phyloP scores from a whole-genome alignment of 2,113 vertebrate genomes.

The Hypocryptadius cinnamomeus region DNA sequence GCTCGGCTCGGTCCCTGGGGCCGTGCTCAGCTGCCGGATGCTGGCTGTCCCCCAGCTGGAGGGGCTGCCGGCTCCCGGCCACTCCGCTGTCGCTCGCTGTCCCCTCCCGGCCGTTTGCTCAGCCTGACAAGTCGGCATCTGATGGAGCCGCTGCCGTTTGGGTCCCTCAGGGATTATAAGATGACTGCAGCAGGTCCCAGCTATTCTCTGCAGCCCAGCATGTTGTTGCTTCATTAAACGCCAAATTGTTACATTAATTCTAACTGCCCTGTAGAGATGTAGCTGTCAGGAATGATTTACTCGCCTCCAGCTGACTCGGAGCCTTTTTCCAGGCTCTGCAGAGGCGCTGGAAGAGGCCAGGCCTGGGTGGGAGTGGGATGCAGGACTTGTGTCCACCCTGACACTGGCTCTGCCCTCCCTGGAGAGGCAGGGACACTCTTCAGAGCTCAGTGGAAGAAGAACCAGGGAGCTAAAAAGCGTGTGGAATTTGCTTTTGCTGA shows the following conservation, averaged over 20 bases:
- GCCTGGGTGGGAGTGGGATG: not conserved
- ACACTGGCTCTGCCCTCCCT: not conserved
- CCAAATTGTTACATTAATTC: conserved; percentile 87
- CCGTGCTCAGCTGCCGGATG: not conserved
- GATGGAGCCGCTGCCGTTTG: conserved; percentile 44
- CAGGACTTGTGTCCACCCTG: not conserved
- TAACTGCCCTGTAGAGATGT: conserved; percentile 85
- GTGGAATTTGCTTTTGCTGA: not conserved
- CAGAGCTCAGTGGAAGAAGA: not conserved
- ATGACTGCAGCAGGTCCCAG: conserved; percentile 36
- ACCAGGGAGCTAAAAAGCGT: not conserved
- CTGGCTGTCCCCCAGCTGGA: not conserved
- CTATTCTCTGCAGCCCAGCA: conserved; percentile 29
- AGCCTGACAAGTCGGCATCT: conserved; percentile 34
- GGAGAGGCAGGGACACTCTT: not conserved
- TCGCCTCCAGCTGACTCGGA: conserved; percentile 73
- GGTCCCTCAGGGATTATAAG: conserved; percentile 28
- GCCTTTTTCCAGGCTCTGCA: not conserved
- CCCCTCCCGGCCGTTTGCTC: not conserved
- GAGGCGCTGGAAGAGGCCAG: not conserved
- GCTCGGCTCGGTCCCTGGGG: not conserved
- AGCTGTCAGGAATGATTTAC: conserved; percentile 88
- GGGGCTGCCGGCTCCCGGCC: not conserved
- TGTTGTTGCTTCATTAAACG: conserved; percentile 83
- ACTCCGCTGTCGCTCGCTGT: not conserved